Conservation (phyloP, 2,113 vertebrate genomes). For the Phalacrocorax carbo region DNA sequence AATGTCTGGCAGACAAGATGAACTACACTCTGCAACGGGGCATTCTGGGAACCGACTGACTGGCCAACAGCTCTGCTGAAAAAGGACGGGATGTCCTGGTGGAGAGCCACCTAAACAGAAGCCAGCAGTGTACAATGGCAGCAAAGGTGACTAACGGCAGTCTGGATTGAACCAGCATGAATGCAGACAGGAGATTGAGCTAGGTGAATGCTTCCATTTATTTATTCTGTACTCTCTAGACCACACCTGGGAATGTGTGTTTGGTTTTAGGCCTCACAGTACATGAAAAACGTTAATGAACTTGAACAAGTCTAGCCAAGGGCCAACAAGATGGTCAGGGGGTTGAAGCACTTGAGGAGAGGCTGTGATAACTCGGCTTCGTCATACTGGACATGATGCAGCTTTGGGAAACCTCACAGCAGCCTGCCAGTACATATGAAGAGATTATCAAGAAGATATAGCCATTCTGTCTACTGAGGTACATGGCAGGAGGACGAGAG, state of each 20-base stretch:
- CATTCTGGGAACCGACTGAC: not conserved
- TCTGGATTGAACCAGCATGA: not conserved
- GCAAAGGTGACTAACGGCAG: not conserved
- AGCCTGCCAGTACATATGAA: not conserved
- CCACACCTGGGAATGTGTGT: not conserved
- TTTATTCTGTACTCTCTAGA: not conserved
- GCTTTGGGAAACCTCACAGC: not conserved
- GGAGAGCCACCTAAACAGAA: not conserved
- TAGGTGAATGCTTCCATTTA: not conserved
- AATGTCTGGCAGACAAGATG: not conserved
- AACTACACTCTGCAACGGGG: not conserved
- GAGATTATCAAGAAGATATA: not conserved
- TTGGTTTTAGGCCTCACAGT: not conserved
- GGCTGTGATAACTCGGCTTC: not conserved
- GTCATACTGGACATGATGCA: not conserved
- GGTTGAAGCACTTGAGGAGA: not conserved
- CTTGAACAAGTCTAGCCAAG: not conserved
- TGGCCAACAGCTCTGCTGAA: not conserved
- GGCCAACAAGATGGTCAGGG: not conserved
- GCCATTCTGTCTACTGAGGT: not conserved
- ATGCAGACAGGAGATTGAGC: not conserved
- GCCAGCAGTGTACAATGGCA: not conserved
- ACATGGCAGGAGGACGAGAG: not conserved
- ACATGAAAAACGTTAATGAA: not conserved
- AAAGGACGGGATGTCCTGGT: not conserved